These are phyloP conservation scores for Scaptomyza parva DNA, from an alignment of 2,888 invertebrate genomes.

Conservation along the genomic window DNA sequence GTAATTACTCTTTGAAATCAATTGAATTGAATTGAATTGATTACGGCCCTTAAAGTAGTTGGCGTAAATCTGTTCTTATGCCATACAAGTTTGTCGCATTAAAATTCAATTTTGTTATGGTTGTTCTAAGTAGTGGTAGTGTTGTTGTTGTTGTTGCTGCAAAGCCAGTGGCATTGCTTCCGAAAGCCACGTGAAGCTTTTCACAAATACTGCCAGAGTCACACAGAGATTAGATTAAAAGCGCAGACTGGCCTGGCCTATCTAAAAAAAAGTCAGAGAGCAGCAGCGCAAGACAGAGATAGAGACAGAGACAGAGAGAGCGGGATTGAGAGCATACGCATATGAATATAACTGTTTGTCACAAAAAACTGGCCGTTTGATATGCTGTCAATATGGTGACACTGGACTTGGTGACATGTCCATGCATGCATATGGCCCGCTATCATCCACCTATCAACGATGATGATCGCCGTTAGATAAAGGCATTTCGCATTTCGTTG, in stretches of 20 bases:
- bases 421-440: slow-evolving; percentile 39
- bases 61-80: slow-evolving; percentile 37
- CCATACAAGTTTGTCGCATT: slow-evolving; percentile 39
- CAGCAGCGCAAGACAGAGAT: not conserved
- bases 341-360: slow-evolving; percentile 3
- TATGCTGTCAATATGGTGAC: slow-evolving; percentile 52
- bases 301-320: not conserved
- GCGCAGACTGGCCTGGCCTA: slow-evolving; percentile 28
- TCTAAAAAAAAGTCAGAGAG: slow-evolving; percentile 1
- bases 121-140: not conserved
- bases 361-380: slow-evolving; percentile 34
- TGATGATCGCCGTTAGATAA: slow-evolving; percentile 55
- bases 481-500: slow-evolving; percentile 44
- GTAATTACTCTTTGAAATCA: slow-evolving; percentile 50
- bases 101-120: slow-evolving; percentile 35
- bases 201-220: slow-evolving; percentile 39
- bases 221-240: slow-evolving; percentile 46
- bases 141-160: not conserved
- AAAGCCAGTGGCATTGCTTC: slow-evolving; percentile 15
- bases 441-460: slow-evolving; percentile 36
- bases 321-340: slow-evolving; percentile 1
- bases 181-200: slow-evolving; percentile 69
- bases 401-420: slow-evolving; percentile 53
- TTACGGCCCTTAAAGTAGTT: slow-evolving; percentile 34
- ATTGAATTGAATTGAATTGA: slow-evolving; percentile 35